These are phyloP conservation scores for Osmoderma eremita DNA, from an alignment of 2,888 invertebrate genomes.

Conservation along the genomic window DNA sequence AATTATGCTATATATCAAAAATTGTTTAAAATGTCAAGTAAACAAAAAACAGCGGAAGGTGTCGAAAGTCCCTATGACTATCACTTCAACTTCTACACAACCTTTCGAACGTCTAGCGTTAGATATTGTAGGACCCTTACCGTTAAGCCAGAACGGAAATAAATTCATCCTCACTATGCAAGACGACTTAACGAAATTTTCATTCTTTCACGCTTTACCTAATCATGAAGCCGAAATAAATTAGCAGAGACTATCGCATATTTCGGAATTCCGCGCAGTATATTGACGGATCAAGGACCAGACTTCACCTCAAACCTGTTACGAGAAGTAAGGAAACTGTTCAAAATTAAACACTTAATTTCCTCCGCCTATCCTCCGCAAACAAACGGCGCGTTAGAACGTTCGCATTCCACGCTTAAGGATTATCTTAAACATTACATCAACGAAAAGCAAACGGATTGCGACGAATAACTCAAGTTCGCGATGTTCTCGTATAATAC, in stretches of 20 bases:
- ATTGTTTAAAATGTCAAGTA: conserved; percentile 48
- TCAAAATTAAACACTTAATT: conserved; percentile 50
- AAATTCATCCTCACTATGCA: conserved; percentile 52
- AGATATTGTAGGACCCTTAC: conserved; percentile 54
- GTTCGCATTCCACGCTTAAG: conserved; percentile 53
- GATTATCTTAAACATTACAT: conserved; percentile 55
- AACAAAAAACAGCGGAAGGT: conserved; percentile 48
- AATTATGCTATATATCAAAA: conserved; percentile 40
- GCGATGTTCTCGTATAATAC: too few species aligned
- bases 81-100: conserved; percentile 52
- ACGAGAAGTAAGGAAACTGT: conserved; percentile 50
- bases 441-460: too few species aligned
- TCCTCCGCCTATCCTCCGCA: conserved; percentile 53
- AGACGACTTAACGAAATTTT: conserved; percentile 54
- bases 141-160: conserved; percentile 49
- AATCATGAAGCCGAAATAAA: conserved; percentile 53
- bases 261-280: conserved; percentile 52
- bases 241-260: conserved; percentile 46
- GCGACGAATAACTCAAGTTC: too few species aligned
- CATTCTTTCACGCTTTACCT: conserved; percentile 50
- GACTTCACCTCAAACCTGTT: conserved; percentile 52
- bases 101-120: conserved; percentile 53
- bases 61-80: conserved; percentile 53
- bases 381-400: conserved; percentile 54
- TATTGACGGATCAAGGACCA: conserved; percentile 53